phyloP scores from a whole-genome alignment of 64 coral and sea anemone genomes.

The Platygyra sinensis region DNA sequence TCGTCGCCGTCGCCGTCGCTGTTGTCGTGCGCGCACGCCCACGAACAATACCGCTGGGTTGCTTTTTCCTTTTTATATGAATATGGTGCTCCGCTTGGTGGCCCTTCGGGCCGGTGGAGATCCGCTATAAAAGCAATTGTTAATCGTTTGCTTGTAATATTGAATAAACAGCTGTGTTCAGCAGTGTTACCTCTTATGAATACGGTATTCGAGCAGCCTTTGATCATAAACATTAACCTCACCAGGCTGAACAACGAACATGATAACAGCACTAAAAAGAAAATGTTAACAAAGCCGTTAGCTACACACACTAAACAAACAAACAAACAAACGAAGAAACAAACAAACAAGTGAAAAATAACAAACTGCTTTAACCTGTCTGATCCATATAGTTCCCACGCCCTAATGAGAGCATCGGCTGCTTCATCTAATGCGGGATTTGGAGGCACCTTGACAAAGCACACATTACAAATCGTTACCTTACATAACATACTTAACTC shows the following conservation, averaged over 20 bases:
- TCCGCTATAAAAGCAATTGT: too few species aligned
- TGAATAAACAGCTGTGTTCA: too few species aligned
- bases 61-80: too few species aligned
- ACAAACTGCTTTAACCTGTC: constrained; percentile 11
- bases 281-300: not conserved
- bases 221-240: constrained; percentile 84
- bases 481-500: too few species aligned
- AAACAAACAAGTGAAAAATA: not conserved
- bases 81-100: too few species aligned
- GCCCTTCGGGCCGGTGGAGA: too few species aligned
- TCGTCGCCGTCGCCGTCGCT: too few species aligned
- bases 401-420: constrained; percentile 69
- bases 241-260: constrained; percentile 35
- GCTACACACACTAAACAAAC: not conserved
- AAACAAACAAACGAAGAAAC: not conserved
- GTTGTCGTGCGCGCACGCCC: too few species aligned
- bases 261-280: constrained; percentile 70
- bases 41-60: too few species aligned
- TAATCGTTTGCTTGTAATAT: too few species aligned
- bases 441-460: constrained; percentile 36
- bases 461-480: not conserved
- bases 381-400: constrained; percentile 91
- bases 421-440: constrained; percentile 75
- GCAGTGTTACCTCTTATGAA: constrained; percentile 71
- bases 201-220: constrained; percentile 72